Percentiles rank a stretch among this genome's conserved stretches.
These are phyloP conservation scores for Lerista edwardsae DNA, from an alignment of 2,797 vertebrate species.

Conservation along the genomic window DNA sequence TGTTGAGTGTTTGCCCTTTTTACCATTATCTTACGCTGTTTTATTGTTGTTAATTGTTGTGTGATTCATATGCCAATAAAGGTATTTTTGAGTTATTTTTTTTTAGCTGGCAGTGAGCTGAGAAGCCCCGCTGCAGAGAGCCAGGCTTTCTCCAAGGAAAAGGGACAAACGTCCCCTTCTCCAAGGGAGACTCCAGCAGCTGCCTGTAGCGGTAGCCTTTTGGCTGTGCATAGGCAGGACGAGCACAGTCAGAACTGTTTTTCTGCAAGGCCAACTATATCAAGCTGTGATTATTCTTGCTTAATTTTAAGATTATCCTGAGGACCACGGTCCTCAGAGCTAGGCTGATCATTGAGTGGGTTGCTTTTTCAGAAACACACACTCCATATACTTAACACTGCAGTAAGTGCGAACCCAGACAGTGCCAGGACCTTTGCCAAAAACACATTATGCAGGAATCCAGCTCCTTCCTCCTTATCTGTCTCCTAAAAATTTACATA, in stretches of 20 bases:
- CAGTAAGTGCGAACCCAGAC: slow-evolving; percentile 18
- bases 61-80: too few species aligned
- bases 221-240: slow-evolving; percentile 23
- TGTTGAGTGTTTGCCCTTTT: too few species aligned
- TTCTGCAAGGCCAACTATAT: slow-evolving; percentile 26
- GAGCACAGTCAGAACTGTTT: background rate
- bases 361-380: slow-evolving; percentile 31
- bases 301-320: too few species aligned
- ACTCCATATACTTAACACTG: slow-evolving; percentile 35
- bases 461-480: background rate
- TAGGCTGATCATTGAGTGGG: background rate
- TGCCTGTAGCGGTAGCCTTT: too few species aligned
- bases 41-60: too few species aligned
- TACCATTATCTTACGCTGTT: too few species aligned
- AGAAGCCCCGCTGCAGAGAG: too few species aligned
- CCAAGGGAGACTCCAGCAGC: too few species aligned
- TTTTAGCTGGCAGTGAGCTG: too few species aligned
- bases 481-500: background rate
- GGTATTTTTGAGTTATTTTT: too few species aligned
- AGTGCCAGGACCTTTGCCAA: slow-evolving; percentile 34
- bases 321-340: background rate
- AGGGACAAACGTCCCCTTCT: too few species aligned
- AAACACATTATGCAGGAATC: background rate
- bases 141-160: too few species aligned
- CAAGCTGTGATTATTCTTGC: background rate